Base-by-base conservation (phyloP, 1,140 invertebrate genomes). In the Drosophila ohnishii region DNA sequence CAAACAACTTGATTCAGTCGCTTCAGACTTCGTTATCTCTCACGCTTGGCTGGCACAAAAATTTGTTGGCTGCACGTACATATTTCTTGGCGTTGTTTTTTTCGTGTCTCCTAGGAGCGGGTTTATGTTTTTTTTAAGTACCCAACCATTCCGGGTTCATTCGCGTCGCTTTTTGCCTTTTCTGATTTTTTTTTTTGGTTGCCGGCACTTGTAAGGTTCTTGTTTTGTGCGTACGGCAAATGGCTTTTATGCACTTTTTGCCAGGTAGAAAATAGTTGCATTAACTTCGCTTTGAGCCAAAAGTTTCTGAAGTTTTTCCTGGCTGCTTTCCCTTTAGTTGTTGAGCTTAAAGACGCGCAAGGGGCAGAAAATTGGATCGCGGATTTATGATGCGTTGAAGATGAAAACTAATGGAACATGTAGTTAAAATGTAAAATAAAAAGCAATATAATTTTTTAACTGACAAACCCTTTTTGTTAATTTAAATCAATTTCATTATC, bases 1-100 rank as follows among this genome's bases (percentile, higher is more conserved):
- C n/a, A n/a, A n/a, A n/a, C n/a, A n/a, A n/a, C n/a, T n/a, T n/a
- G 22, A 56, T 76, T 61, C 47, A 72, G 62, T 61, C 63, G 64
- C 47, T 53, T 53, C 32, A 53, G 39, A 48, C 60, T 73, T 67
- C 61, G 55, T 67, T 87, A 79, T 87, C 83, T 83, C 64, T 74
- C 75, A 77, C 84, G 76, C 73, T 78, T 80, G 63, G 72, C 60
- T 86, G 66, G 57, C 51, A 64, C 69, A 64, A 51, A 88, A 83
- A 77, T 83, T 77, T 83, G 58, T 74, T 87, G 58, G 30, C 58
- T 67, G 50, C 63, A 57, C 75, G 67, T 50, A 47, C 22, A 47
- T 47, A 44, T 53, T 58, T 64, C 61, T 45, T 50, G 44, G 14
- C n/a, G 16, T 14, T 34, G 2, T n/a, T 11, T 34, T 22, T n/a